Conservation (phyloP, 53 echinoderm and acorn worm species). For the Pentamera pediparva region DNA sequence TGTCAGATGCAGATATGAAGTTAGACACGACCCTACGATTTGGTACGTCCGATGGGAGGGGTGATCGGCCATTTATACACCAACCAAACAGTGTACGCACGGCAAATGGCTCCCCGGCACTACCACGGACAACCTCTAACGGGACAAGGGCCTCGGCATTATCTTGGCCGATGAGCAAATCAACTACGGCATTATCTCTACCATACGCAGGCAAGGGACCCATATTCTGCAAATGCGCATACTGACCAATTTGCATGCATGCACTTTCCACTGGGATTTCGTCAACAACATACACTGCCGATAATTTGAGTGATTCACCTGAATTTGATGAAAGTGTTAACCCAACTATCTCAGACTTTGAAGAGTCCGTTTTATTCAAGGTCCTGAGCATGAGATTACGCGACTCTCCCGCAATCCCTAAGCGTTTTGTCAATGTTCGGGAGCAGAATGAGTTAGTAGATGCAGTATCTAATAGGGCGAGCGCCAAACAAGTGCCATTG, state of each 20-base stretch:
- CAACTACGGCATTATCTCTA: not conserved
- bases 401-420: not conserved
- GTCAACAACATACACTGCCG: constrained; percentile 12
- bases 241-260: not conserved
- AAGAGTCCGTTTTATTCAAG: not conserved
- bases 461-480: not conserved
- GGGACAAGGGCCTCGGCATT: constrained; percentile 42
- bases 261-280: constrained; percentile 21
- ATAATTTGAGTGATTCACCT: constrained; percentile 9
- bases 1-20: not conserved
- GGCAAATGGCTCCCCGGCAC: constrained; percentile 38
- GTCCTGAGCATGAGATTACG: not conserved
- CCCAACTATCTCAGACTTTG: not conserved
- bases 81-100: constrained; percentile 23
- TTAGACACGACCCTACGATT: constrained; percentile 25
- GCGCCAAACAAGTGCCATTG: not conserved
- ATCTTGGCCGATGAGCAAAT: constrained; percentile 32
- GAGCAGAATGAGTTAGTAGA: constrained; percentile 21
- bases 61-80: constrained; percentile 31
- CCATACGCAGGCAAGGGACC: not conserved
- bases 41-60: not conserved
- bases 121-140: constrained; percentile 38
- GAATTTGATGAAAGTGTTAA: not conserved
- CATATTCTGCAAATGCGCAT: not conserved
- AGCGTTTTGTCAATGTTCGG: not conserved